phyloP scores from a whole-genome alignment of 2,113 vertebrate species.

The Proterorhinus semilunaris region DNA sequence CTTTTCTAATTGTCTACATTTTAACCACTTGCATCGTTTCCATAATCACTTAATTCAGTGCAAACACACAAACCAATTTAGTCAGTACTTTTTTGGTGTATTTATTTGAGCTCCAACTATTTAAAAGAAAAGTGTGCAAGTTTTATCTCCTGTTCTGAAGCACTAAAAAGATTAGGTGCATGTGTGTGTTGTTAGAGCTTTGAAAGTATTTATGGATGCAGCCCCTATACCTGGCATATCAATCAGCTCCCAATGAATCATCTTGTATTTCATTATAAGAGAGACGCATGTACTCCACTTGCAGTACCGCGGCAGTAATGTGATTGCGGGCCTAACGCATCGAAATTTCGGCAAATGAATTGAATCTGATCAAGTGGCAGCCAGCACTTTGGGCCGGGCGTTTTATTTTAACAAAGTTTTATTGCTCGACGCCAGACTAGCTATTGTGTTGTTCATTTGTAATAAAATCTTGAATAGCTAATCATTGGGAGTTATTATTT shows the following conservation, averaged over 20 bases:
- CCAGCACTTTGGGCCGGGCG: neutral
- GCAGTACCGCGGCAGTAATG: constrained; percentile 26
- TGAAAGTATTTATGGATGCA: constrained; percentile 27
- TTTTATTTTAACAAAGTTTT: constrained; percentile 18
- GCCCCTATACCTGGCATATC: constrained; percentile 25
- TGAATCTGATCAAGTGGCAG: neutral
- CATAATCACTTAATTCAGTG: neutral
- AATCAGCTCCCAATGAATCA: constrained; percentile 36
- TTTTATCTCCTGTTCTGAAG: neutral
- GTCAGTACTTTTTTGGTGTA: neutral
- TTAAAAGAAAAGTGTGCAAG: neutral
- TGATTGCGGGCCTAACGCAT: constrained; percentile 10
- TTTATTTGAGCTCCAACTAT: neutral
- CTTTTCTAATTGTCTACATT: constrained; percentile 1
- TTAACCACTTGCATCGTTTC: neutral
- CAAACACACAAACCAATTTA: neutral
- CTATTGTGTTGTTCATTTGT: constrained; percentile 10
- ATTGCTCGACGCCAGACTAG: neutral
- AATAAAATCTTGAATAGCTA: constrained; percentile 13
- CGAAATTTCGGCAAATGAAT: constrained; percentile 17
- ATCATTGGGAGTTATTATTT: constrained; percentile 2
- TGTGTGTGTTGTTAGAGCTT: constrained; percentile 12
- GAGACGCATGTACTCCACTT: constrained; percentile 13
- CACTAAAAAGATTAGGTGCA: neutral
- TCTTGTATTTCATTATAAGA: constrained; percentile 29